phyloP scores from a whole-genome alignment of 2,113 vertebrate genomes.

The Cricetomys ansorgei region DNA sequence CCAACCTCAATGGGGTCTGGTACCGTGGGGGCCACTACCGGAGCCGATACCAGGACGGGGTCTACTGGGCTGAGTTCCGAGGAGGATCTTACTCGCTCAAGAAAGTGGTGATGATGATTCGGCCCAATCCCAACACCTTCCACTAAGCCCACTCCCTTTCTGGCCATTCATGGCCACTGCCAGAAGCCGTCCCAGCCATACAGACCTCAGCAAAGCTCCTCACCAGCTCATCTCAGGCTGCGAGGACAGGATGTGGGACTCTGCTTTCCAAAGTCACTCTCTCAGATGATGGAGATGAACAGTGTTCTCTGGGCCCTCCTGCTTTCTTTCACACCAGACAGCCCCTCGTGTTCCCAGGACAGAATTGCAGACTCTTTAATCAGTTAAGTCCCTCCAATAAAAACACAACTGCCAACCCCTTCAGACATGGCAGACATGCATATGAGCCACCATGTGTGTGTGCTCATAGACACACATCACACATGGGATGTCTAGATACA shows the following conservation, averaged over 20 bases:
- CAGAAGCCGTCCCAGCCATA: not conserved
- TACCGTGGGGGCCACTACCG: constrained; percentile 98
- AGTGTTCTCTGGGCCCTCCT: constrained; percentile 48
- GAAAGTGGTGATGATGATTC: constrained; percentile 99
- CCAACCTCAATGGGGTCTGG: constrained; percentile 98
- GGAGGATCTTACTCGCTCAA: constrained; percentile 98
- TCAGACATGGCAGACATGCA: constrained; percentile 73
- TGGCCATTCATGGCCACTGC: not conserved
- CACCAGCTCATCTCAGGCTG: constrained; percentile 66
- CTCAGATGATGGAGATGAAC: constrained; percentile 49
- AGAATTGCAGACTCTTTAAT: constrained; percentile 76
- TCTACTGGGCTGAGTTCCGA: constrained; percentile 99
- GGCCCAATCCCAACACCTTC: constrained; percentile 98
- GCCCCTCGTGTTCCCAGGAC: constrained; percentile 54
- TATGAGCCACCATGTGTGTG: constrained; percentile 47
- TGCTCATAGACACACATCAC: constrained; percentile 11
- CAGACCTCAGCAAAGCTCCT: constrained; percentile 76
- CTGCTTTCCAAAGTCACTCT: constrained; percentile 70
- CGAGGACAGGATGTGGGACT: constrained; percentile 66
- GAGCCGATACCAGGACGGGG: constrained; percentile 97
- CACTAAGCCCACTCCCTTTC: constrained; percentile 86
- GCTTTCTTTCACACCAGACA: constrained; percentile 45
- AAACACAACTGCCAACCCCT: constrained; percentile 79
- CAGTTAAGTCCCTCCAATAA: constrained; percentile 76
- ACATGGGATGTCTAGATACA: not conserved